Conservation (phyloP, 2,888 invertebrate species). For the Caenorhabditis afra region DNA sequence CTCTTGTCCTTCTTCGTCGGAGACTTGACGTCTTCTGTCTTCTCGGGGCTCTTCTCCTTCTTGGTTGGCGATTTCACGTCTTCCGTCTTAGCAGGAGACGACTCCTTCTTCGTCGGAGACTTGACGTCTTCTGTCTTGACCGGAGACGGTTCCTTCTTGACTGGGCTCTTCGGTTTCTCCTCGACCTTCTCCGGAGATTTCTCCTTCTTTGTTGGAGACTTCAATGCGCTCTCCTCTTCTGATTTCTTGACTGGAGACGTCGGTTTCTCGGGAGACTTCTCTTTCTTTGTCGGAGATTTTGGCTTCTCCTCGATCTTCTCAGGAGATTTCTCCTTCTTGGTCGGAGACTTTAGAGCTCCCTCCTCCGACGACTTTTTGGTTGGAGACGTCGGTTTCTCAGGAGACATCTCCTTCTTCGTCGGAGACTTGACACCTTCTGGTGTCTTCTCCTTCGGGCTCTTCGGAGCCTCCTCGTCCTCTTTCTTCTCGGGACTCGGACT, state of each 20-base stretch:
- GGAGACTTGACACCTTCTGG: not conserved
- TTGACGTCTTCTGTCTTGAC: conserved; percentile 4
- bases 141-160: conserved; percentile 33
- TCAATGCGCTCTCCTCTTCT: conserved; percentile 17
- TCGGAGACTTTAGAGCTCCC: conserved; percentile 24
- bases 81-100: conserved; percentile 16
- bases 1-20: conserved; percentile 26
- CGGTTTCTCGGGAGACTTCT: conserved; percentile 40
- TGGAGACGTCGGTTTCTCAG: conserved; percentile 30
- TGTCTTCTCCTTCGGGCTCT: not conserved
- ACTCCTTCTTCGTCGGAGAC: conserved; percentile 24
- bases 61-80: conserved; percentile 18
- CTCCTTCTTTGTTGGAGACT: conserved; percentile 41
- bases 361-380: conserved; percentile 17
- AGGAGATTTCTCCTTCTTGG: conserved; percentile 47
- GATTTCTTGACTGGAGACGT: conserved; percentile 26
- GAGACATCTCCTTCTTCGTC: conserved; percentile 36
- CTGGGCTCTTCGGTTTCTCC: conserved; percentile 5
- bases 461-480: conserved; percentile 1
- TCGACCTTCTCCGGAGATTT: conserved; percentile 24
- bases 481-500: conserved; percentile 37
- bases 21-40: conserved; percentile 6
- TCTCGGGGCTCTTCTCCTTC: conserved; percentile 28
- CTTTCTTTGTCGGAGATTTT: conserved; percentile 35
- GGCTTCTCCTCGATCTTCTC: conserved; percentile 23